Evolutionary conservation across 2,797 vertebrate species (phyloP).

Genomic region (Anableps anableps): DNA sequence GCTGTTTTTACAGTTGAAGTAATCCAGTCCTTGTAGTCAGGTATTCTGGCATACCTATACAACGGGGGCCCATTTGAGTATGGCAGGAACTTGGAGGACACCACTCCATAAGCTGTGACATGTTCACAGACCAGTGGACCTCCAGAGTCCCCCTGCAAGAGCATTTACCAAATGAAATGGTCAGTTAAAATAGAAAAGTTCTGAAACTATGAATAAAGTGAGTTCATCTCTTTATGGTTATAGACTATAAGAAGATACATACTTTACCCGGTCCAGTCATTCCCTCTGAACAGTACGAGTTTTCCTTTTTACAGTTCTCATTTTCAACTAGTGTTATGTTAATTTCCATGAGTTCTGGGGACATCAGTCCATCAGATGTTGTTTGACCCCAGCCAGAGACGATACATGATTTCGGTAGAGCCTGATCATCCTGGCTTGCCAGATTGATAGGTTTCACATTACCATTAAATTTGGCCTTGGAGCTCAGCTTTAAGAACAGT

Average conservation of each 20-base stretch:
- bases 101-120: neutral
- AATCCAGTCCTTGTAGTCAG: neutral
- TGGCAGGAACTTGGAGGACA: neutral
- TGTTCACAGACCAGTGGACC: neutral
- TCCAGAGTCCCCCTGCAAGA: neutral
- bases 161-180: neutral
- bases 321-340: conserved; percentile 36
- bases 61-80: neutral
- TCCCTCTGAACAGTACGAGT: conserved; percentile 48
- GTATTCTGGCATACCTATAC: neutral
- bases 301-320: accelerated
- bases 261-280: neutral
- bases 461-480: neutral
- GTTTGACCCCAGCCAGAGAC: conserved; percentile 56
- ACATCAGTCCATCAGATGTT: accelerated
- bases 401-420: conserved; percentile 35
- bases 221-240: neutral
- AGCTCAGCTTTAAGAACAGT: conserved; percentile 38
- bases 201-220: neutral
- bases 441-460: conserved; percentile 37
- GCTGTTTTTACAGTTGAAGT: neutral
- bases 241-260: conserved; percentile 8
- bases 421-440: accelerated
- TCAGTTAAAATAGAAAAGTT: neutral
- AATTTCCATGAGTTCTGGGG: conserved; percentile 29